These are phyloP conservation scores for Barypeithes pellucidus DNA, from an alignment of 2,888 invertebrate genomes.

Conservation along the genomic window DNA sequence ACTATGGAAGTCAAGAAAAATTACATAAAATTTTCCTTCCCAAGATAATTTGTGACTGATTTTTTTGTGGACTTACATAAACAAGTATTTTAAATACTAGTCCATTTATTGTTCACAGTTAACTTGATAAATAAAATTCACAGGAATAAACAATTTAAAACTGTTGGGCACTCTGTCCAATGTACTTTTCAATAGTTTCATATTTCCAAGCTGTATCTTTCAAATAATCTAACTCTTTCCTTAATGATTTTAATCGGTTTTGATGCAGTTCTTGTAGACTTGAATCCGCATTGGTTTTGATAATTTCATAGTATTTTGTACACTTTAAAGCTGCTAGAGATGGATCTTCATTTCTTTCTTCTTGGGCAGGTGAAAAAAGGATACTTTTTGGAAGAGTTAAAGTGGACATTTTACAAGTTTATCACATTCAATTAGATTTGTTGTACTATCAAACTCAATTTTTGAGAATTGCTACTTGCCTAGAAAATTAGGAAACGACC, in stretches of 20 bases:
- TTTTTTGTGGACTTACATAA: no score
- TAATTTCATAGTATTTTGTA: conserved; percentile 64
- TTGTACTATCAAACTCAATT: no score
- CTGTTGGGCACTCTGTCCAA: conserved; percentile 70
- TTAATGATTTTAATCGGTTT: conserved; percentile 79
- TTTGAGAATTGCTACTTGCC: no score
- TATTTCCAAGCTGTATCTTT: conserved; percentile 88
- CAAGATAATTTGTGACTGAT: no score
- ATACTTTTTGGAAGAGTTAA: conserved; percentile 63
- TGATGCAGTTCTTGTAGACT: conserved; percentile 77
- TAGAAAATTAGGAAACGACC: no score
- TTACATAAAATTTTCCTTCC: no score
- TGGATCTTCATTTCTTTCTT: conserved; percentile 60
- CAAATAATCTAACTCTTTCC: conserved; percentile 85
- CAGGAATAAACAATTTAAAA: conserved; percentile 15
- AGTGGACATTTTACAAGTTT: conserved; percentile 54
- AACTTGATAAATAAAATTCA: no score
- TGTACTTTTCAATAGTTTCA: conserved; percentile 80
- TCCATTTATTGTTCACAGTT: no score
- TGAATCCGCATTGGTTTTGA: conserved; percentile 61
- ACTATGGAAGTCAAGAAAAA: no score
- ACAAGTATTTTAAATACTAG: no score
- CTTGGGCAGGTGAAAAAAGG: conserved; percentile 63
- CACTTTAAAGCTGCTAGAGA: conserved; percentile 58
- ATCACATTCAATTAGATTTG: no score